These are phyloP conservation scores for Chelonoidis abingdonii DNA, from an alignment of 2,113 vertebrate species.

Conservation along the genomic window DNA sequence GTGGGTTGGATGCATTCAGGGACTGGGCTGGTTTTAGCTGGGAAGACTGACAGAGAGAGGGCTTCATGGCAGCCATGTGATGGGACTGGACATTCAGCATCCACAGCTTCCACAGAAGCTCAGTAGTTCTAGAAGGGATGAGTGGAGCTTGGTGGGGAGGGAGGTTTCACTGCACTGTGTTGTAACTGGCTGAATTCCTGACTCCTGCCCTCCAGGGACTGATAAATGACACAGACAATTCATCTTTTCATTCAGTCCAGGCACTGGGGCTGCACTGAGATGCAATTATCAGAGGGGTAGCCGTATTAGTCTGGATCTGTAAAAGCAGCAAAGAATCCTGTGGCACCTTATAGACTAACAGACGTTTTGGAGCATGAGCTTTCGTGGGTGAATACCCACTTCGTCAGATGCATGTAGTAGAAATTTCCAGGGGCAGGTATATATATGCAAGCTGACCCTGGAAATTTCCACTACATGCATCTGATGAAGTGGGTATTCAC, in stretches of 20 bases:
- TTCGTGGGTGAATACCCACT: too few relatives aligned
- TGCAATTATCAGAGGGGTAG: not conserved
- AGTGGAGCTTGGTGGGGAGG: not conserved
- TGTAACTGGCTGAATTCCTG: not conserved
- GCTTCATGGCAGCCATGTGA: not conserved
- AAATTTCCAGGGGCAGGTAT: too few relatives aligned
- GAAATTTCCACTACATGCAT: too few relatives aligned
- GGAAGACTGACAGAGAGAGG: not conserved
- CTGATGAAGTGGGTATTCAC: too few relatives aligned
- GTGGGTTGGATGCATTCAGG: not conserved
- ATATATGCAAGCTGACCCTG: too few relatives aligned
- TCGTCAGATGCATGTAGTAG: too few relatives aligned
- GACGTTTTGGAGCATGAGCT: too few relatives aligned
- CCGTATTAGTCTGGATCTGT: too few relatives aligned
- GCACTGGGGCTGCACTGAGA: not conserved
- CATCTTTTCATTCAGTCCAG: not conserved
- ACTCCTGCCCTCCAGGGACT: not conserved
- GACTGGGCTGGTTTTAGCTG: not conserved
- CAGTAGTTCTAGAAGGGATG: not conserved
- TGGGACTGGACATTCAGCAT: not conserved
- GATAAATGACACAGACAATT: not conserved
- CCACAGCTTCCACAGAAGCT: not conserved
- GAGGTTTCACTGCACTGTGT: not conserved
- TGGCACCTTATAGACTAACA: too few relatives aligned
- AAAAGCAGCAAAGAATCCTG: too few relatives aligned